Percentiles rank a stretch among this genome's conserved stretches.
These are phyloP conservation scores for Pandion haliaetus DNA, from an alignment of 2,113 vertebrate genomes.

Conservation along the genomic window DNA sequence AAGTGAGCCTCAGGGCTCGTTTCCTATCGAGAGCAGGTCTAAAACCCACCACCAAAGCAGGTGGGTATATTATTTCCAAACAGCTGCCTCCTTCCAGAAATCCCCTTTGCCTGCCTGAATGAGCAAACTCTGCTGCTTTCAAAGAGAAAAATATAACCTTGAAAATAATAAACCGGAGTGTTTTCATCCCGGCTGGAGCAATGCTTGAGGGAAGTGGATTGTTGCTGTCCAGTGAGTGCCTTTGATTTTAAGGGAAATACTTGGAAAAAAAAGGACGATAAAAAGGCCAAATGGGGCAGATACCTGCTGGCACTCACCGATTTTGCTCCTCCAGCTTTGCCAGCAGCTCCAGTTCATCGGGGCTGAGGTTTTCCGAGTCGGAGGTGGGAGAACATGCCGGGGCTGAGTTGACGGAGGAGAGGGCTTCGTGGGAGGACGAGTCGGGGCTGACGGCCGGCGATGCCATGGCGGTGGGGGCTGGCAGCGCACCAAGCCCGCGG, in stretches of 20 bases:
- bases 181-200: background rate
- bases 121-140: background rate
- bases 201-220: background rate
- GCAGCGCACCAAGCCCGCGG: background rate
- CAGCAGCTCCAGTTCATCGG: constrained; percentile 92
- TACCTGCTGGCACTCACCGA: constrained; percentile 69
- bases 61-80: background rate
- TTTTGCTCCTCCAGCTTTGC: constrained; percentile 98
- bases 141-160: background rate
- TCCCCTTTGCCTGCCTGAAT: background rate
- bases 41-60: background rate
- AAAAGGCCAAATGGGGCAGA: fast-evolving
- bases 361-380: constrained; percentile 93
- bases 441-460: constrained; percentile 91
- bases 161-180: background rate
- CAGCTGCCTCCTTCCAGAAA: background rate
- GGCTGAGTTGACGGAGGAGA: constrained; percentile 78
- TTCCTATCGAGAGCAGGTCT: background rate
- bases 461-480: constrained; percentile 71
- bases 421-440: constrained; percentile 88
- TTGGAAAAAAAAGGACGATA: fast-evolving
- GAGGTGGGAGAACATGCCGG: constrained; percentile 81
- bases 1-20: background rate
- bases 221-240: fast-evolving
- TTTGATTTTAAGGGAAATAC: background rate